These are phyloP conservation scores for Prunella fulvescens DNA, from an alignment of 2,113 vertebrate genomes.

Conservation along the genomic window DNA sequence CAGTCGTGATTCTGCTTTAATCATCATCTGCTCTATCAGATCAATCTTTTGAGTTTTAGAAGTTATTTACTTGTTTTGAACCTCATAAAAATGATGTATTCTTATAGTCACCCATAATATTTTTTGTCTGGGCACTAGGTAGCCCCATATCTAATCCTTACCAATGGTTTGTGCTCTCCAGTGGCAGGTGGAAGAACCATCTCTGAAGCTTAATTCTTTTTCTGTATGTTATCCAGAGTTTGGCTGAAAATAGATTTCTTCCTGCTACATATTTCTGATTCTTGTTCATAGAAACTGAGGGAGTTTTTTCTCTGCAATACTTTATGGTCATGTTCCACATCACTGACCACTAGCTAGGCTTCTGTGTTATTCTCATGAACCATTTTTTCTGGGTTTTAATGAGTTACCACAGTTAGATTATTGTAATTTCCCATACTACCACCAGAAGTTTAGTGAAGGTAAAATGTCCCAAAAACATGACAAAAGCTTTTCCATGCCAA, in stretches of 20 bases:
- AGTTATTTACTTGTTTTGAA: neutral
- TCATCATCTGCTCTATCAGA: neutral
- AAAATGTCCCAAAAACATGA: neutral
- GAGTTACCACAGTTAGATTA: neutral
- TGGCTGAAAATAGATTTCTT: neutral
- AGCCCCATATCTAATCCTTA: neutral
- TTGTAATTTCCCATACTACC: neutral
- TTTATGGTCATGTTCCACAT: neutral
- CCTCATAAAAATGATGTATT: neutral
- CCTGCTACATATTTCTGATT: neutral
- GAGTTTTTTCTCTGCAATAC: neutral
- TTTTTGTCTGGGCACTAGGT: neutral
- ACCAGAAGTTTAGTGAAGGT: neutral
- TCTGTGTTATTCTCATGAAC: neutral
- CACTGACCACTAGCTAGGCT: neutral
- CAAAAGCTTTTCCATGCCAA: neutral
- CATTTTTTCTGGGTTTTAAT: neutral
- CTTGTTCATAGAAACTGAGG: neutral
- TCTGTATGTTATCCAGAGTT: neutral
- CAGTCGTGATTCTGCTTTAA: neutral
- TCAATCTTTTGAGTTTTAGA: neutral
- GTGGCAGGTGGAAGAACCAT: neutral
- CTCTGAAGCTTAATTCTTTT: neutral
- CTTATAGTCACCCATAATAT: neutral
- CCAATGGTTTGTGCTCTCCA: neutral